Evolutionary conservation across 1,140 invertebrate genomes (phyloP).

Genomic region (Heliothis virescens): DNA sequence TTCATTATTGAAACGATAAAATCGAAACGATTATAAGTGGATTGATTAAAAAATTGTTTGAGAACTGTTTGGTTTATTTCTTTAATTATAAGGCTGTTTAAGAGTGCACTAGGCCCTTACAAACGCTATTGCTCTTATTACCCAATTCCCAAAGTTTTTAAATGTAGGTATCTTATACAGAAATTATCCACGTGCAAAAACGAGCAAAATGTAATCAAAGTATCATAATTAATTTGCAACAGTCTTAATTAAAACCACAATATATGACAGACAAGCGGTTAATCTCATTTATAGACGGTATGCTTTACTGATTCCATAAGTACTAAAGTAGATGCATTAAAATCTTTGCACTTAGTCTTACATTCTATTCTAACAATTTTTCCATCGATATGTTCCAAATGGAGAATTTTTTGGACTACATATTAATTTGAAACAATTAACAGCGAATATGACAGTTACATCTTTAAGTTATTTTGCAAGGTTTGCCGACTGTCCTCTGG

Average conservation of each 20-base stretch:
- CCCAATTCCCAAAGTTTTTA: too few relatives aligned
- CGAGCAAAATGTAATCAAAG: neutral
- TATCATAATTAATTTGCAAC: neutral
- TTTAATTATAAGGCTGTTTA: neutral
- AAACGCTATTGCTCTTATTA: too few relatives aligned
- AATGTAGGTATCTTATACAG: too few relatives aligned
- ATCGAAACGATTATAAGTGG: neutral
- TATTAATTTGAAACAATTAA: neutral
- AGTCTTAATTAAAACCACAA: neutral
- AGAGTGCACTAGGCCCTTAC: too few relatives aligned
- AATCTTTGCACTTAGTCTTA: too few relatives aligned
- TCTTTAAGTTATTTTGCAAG: neutral
- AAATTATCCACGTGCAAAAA: too few relatives aligned
- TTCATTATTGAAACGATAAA: constrained; percentile 50
- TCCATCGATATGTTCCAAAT: too few relatives aligned
- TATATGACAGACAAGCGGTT: neutral
- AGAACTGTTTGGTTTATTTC: neutral
- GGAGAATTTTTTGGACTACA: too few relatives aligned
- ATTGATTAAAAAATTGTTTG: constrained; percentile 15
- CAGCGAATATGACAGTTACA: neutral
- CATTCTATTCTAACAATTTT: too few relatives aligned
- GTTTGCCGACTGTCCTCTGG: constrained; percentile 34
- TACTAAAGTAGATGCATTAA: neutral
- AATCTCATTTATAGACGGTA: constrained; percentile 18
- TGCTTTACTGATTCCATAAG: neutral